Conservation (phyloP, 2,113 vertebrate species). For the Mobula hypostoma region DNA sequence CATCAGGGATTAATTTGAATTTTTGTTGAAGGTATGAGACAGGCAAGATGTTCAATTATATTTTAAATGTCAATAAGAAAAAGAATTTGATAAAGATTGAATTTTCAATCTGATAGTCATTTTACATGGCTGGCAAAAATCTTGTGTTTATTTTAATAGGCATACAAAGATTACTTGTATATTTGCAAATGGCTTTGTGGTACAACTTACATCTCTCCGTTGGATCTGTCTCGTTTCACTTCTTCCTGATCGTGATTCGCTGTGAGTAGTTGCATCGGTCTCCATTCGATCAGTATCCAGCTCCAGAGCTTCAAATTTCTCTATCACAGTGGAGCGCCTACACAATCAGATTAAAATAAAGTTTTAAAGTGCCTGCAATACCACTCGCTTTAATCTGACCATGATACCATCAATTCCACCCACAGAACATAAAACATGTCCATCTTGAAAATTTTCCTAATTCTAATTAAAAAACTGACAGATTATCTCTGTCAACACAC, state of each 20-base stretch:
- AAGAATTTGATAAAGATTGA: neutral
- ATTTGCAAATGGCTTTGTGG: neutral
- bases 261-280: slow-evolving; percentile 51
- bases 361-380: neutral
- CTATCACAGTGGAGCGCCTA: slow-evolving; percentile 64
- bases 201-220: slow-evolving; percentile 53
- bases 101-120: neutral
- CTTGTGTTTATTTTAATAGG: neutral
- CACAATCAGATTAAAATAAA: slow-evolving; percentile 20
- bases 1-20: neutral
- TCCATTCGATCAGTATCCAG: slow-evolving; percentile 66
- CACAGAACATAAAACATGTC: no score
- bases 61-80: neutral
- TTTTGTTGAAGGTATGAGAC: neutral
- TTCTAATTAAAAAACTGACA: no score
- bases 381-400: neutral
- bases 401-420: no score
- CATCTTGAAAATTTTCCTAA: no score
- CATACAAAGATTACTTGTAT: neutral
- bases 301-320: slow-evolving; percentile 69
- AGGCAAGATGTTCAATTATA: neutral
- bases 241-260: slow-evolving; percentile 56
- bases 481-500: no score
- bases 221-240: slow-evolving; percentile 59
- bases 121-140: neutral